These are phyloP conservation scores for Drosophila barbarae DNA, from an alignment of 2,888 invertebrate species.

Conservation along the genomic window DNA sequence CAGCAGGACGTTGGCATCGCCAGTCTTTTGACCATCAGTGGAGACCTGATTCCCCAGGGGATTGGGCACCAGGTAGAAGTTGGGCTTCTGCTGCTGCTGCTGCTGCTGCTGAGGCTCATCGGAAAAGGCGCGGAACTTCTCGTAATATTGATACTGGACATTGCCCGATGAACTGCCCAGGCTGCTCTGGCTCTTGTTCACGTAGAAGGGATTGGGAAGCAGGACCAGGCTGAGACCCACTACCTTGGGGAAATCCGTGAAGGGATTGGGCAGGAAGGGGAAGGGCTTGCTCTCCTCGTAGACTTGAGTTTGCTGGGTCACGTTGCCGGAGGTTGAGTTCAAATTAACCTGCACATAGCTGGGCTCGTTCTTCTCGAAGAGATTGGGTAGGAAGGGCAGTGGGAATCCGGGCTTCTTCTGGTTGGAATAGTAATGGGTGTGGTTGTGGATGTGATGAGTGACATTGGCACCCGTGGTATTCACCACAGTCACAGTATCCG, in stretches of 20 bases:
- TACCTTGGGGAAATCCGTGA: constrained; percentile 32
- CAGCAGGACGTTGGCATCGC: constrained; percentile 23
- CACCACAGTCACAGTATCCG: constrained; percentile 5
- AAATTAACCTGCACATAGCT: constrained; percentile 4
- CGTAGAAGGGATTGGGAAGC: constrained; percentile 36
- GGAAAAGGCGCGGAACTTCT: constrained; percentile 30
- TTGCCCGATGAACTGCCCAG: background rate
- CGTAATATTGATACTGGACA: background rate
- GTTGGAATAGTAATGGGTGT: constrained; percentile 22
- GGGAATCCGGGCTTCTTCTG: constrained; percentile 36
- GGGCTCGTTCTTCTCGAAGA: constrained; percentile 25
- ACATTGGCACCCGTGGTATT: constrained; percentile 24
- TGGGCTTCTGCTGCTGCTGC: constrained; percentile 12
- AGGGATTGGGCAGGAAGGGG: constrained; percentile 57
- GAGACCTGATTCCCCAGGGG: constrained; percentile 17
- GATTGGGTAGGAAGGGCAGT: constrained; percentile 36
- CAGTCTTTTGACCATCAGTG: constrained; percentile 12
- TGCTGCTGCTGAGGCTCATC: constrained; percentile 21
- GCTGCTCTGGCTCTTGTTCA: constrained; percentile 16
- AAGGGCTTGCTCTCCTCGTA: constrained; percentile 31
- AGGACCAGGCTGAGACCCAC: constrained; percentile 24
- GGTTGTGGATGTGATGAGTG: constrained; percentile 30
- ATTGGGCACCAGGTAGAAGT: constrained; percentile 38
- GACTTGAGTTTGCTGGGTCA: constrained; percentile 22
- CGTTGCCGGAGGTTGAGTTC: constrained; percentile 13